Percentiles rank a stretch among this genome's conserved stretches.
Conservation (phyloP, 2,113 vertebrate genomes). For the Oenanthe melanoleuca region DNA sequence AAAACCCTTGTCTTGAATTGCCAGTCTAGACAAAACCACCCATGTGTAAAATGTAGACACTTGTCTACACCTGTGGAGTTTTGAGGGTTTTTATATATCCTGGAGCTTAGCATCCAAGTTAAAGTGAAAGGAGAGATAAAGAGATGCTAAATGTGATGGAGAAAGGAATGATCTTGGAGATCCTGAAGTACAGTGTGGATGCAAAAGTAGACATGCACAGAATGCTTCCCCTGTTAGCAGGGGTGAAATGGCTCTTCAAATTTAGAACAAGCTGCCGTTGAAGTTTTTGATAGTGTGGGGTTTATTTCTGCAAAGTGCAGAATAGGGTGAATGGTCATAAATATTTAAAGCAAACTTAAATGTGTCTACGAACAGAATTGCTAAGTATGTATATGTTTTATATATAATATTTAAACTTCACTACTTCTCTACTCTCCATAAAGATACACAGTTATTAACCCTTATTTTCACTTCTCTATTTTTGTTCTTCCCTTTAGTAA, state of each 20-base stretch:
- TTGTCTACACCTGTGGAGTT: background rate
- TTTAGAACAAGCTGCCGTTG: slow-evolving; percentile 4
- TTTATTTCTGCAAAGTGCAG: slow-evolving; percentile 23
- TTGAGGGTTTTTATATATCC: background rate
- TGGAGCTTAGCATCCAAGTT: background rate
- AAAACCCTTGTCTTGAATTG: background rate
- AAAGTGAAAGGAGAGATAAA: background rate
- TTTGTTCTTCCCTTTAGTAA: background rate
- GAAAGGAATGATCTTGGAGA: background rate
- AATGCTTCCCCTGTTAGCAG: background rate
- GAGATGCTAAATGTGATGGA: background rate
- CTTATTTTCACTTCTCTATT: background rate
- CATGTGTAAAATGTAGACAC: background rate
- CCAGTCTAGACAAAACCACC: background rate
- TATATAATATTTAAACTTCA: background rate
- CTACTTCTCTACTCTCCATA: background rate
- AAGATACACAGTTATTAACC: background rate
- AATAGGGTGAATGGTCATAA: background rate
- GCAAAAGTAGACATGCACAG: background rate
- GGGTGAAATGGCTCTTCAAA: background rate
- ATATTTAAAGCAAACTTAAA: background rate
- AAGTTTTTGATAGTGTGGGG: background rate
- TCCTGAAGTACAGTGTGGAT: background rate
- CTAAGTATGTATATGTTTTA: background rate
- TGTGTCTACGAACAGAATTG: background rate